Evolutionary conservation across 1,140 invertebrate genomes (phyloP).

Genomic region (Globodera ellingtonae): DNA sequence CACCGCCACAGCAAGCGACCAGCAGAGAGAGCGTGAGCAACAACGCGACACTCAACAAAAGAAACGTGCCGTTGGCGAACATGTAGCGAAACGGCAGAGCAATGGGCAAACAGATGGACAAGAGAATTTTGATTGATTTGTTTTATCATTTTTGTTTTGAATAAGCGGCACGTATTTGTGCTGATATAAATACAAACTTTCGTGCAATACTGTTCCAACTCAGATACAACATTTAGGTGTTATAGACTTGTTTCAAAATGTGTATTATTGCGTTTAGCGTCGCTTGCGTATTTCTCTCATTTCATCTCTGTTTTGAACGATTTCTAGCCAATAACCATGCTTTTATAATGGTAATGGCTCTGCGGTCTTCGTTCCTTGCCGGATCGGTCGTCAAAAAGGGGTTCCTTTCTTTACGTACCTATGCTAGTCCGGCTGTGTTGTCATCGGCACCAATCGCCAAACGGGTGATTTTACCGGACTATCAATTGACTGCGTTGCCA

Average conservation of each 20-base stretch:
- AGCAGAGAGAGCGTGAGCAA: slow-evolving; percentile 15
- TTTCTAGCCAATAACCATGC: not conserved
- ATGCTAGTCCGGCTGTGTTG: not conserved
- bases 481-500: slow-evolving; percentile 80
- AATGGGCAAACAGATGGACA: not conserved
- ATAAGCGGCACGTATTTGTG: not conserved
- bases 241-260: no score
- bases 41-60: not conserved
- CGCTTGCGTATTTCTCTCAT: no score
- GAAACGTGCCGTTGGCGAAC: not conserved
- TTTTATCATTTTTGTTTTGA: not conserved
- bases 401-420: not conserved
- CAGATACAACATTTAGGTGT: no score
- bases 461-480: slow-evolving; percentile 72
- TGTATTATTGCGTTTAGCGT: no score
- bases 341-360: not conserved
- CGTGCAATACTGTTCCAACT: no score
- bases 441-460: not conserved
- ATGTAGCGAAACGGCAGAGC: not conserved
- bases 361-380: not conserved
- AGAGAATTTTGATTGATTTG: slow-evolving; percentile 9
- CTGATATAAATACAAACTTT: no score
- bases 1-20: slow-evolving; percentile 34
- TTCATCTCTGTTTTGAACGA: not conserved
- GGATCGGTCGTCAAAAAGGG: not conserved